Evolutionary conservation across 2,113 vertebrate species (phyloP), one percentile per base, ranked within the genome.

Genomic region (Amphiprion ocellaris): DNA sequence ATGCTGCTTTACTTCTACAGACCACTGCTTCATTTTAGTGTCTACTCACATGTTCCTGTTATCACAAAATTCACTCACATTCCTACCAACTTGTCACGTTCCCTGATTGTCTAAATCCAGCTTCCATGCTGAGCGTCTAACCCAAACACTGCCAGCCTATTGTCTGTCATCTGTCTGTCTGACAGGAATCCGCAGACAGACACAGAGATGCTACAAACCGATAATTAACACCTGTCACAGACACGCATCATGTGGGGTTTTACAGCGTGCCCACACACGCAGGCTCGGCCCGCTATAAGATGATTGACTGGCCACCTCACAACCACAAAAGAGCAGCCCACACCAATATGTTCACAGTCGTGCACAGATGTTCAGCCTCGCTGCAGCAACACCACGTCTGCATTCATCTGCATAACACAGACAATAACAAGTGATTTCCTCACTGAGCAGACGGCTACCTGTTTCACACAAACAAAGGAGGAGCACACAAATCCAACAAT

Each of bases 211-310:
- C 24, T 19, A 60, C 63, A 60, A 70, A 81, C 61, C 60, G 84
- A 74, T 89, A 91, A 93, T 90, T 72, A 90, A 79, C 80, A 90
- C 85, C 82, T 90, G 90, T 86, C 84, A 80, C 70, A 77, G 46
- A 58, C 41, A 16, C 69, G 74, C 69, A 77, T 81, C 58, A 19
- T 24, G 64, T 47, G 5, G n/a, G 14, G 62, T 61, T 74, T 79
- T 63, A 24, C 66, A 44, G 64, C 73, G 0, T 2, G 79, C 66
- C 77, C 77, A 83, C 69, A 62, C 64, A 77, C 17, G 41, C 72
- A 60, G 5, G 4, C 28, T 21, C 9, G 0, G 50, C 16, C 58
- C 24, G 5, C 69, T 33, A 23, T 23, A 0, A 56, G 33, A 77
- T 53, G 69, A 82, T 30, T 87, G 81, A 83, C 69, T 66, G 77